Evolutionary conservation across 2,888 invertebrate species (phyloP), one percentile per base, ranked within the genome.

Genomic region (Metalampra italica): DNA sequence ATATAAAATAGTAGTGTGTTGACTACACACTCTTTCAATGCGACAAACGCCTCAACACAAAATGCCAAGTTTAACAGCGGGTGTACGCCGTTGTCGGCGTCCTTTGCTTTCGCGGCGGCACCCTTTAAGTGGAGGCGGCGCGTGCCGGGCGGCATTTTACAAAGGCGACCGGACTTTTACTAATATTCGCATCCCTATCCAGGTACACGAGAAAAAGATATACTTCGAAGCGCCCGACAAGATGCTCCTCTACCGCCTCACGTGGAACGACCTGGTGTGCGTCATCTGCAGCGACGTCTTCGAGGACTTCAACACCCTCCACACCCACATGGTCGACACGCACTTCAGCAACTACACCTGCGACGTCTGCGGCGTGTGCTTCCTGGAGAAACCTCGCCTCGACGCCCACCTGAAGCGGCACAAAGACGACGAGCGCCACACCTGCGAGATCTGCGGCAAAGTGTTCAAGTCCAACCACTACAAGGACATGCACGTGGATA

Each of bases 371-470:
- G 84, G 89, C 0, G 82, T 88, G 29, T 84, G 87, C 7, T 91
- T 91, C 57, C 55, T 90, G 0, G 90, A 90, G 51, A 86, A 86
- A 37, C 78, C 89, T 0, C 72, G 91, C 0, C 53, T 91, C 11
- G 86, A 86, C 12, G 90, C 86, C 0, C 91, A 91, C 66, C 46
- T 84, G 29, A 85, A 83, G 34, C 51, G 83, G 5, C 89, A 89
- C 36, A 83, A 83, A 1, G 90, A 91, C 43, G 90, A 90, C 48
- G 91, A 91, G 29, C 73, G 78, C 0, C 84, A 90, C 53, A 86
- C 85, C 0, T 92, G 92, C 47, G 86, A 89, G 29, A 71, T 88
- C 0, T 91, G 90, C 53, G 89, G 88, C 0, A 89, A 89, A 55
- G 81, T 79, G 0, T 90, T 90, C 62, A 83, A 83, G 53, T 84